These are phyloP conservation scores for Mastigias papua DNA, from an alignment of 30 jellyfish, hydroid and myxozoan species.

Conservation along the genomic window DNA sequence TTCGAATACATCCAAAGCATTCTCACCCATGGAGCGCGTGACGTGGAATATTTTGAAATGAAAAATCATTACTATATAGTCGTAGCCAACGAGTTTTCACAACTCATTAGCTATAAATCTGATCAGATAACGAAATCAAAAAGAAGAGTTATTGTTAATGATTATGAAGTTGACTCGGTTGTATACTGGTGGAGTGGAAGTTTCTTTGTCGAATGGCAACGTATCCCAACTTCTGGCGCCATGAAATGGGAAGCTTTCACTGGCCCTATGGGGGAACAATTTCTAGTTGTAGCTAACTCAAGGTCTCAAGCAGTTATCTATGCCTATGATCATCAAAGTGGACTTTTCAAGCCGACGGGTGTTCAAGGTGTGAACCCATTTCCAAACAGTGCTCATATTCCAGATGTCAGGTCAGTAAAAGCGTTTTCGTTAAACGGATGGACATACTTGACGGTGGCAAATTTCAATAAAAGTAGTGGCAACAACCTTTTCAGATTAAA, in stretches of 20 bases:
- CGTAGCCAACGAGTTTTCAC: conserved; percentile 85
- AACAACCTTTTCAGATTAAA: conserved; percentile 73
- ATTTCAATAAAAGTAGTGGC: conserved; percentile 72
- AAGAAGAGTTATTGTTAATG: conserved; percentile 29
- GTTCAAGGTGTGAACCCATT: conserved; percentile 84
- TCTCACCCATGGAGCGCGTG: conserved; percentile 93
- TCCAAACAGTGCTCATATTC: conserved; percentile 48
- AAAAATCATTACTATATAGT: conserved; percentile 83
- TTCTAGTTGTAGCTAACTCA: conserved; percentile 87
- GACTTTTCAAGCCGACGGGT: conserved; percentile 88
- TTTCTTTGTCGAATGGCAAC: conserved; percentile 94
- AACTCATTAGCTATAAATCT: conserved; percentile 42
- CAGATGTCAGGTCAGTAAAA: conserved; percentile 89
- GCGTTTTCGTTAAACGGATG: conserved; percentile 50
- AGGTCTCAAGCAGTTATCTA: conserved; percentile 84
- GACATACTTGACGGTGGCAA: conserved; percentile 89
- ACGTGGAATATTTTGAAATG: conserved; percentile 77
- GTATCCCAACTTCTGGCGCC: conserved; percentile 93
- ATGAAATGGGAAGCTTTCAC: conserved; percentile 58
- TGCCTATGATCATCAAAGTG: conserved; percentile 74
- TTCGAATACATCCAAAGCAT: conserved; percentile 75
- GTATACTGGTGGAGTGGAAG: conserved; percentile 98
- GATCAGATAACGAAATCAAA: not conserved
- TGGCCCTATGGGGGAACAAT: conserved; percentile 62
- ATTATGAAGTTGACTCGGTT: conserved; percentile 83